These are phyloP conservation scores for Rhabdornis inornatus DNA, from an alignment of 2,113 vertebrate species.

Conservation along the genomic window DNA sequence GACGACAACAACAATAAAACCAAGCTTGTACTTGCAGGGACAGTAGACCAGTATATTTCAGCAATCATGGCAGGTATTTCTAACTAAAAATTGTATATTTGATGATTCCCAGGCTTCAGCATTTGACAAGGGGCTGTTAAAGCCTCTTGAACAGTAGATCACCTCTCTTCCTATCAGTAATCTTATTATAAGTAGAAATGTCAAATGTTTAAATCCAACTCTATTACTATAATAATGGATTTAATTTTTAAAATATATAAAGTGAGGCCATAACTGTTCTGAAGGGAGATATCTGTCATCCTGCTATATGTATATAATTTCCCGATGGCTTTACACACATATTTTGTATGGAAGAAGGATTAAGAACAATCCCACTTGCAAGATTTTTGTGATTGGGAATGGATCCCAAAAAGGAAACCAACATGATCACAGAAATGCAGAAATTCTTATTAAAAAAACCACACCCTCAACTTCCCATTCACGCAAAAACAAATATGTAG, in stretches of 20 bases:
- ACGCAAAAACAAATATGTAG: fast-evolving
- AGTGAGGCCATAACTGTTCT: conserved; percentile 10
- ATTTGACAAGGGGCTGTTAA: conserved; percentile 33
- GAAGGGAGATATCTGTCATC: background rate
- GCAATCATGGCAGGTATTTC: background rate
- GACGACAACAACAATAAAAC: background rate
- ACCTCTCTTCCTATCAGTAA: conserved; percentile 30
- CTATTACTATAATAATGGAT: conserved; percentile 51
- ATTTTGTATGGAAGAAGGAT: background rate
- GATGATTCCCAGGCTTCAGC: background rate
- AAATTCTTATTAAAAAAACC: background rate
- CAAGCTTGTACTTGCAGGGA: background rate
- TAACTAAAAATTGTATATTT: conserved; percentile 22
- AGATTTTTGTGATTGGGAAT: background rate
- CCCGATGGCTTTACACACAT: background rate
- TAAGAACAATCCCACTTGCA: background rate
- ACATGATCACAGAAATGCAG: background rate
- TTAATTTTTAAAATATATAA: conserved; percentile 59
- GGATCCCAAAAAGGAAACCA: background rate
- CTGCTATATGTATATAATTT: background rate
- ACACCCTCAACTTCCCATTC: background rate
- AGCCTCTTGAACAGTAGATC: conserved; percentile 27
- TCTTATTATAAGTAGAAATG: conserved; percentile 39
- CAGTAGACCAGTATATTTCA: conserved; percentile 32
- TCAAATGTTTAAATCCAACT: conserved; percentile 34